Percentiles rank a stretch among this genome's conserved stretches.
Conservation (phyloP, 2,113 vertebrate species). For the Hypanus sabinus region DNA sequence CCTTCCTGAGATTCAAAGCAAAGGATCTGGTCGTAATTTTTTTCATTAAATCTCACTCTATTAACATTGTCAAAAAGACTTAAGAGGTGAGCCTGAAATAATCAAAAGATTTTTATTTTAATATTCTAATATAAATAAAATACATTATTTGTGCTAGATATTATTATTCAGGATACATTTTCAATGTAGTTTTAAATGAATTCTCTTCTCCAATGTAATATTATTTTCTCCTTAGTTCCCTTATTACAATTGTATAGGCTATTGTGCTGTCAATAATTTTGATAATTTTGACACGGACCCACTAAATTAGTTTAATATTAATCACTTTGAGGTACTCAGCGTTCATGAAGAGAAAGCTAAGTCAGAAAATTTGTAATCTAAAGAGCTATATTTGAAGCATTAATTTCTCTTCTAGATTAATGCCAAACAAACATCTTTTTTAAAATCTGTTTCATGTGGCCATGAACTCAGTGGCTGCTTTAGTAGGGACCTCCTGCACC, state of each 20-base stretch:
- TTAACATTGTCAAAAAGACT: constrained; percentile 61
- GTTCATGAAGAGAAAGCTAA: background rate
- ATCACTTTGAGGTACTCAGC: background rate
- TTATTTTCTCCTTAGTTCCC: background rate
- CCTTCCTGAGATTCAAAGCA: constrained; percentile 60
- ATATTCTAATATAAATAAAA: background rate
- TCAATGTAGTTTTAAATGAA: background rate
- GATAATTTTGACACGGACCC: background rate
- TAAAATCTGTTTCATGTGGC: background rate
- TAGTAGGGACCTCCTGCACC: too few species aligned
- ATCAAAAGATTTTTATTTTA: background rate
- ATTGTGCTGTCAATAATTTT: background rate
- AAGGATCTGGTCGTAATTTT: constrained; percentile 58
- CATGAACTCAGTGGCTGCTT: too few species aligned
- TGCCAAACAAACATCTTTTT: background rate
- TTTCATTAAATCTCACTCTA: constrained; percentile 55
- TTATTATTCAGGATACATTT: background rate
- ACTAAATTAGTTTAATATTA: background rate
- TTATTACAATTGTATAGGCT: background rate
- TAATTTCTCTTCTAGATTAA: background rate
- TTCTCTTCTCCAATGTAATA: background rate
- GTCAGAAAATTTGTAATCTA: background rate
- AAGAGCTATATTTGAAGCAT: background rate
- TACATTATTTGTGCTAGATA: background rate
- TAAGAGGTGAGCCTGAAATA: constrained; percentile 53